These are phyloP conservation scores for Halotydeus destructor DNA, from an alignment of 1,140 invertebrate genomes.

Conservation along the genomic window DNA sequence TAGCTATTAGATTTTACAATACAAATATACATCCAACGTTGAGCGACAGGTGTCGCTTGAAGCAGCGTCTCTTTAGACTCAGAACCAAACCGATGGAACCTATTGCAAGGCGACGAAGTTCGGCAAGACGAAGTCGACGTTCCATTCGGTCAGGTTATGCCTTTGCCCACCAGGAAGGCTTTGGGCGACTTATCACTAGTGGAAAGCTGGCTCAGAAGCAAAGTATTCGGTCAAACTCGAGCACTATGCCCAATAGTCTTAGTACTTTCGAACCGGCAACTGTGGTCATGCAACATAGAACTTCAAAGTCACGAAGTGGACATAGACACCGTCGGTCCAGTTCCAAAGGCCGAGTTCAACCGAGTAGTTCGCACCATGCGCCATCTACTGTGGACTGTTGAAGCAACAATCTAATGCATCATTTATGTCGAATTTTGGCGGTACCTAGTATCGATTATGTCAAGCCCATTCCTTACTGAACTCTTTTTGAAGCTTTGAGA, in stretches of 20 bases:
- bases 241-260: slow-evolving; percentile 2
- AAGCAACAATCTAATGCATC: no score
- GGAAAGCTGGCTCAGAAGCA: slow-evolving; percentile 69
- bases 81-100: slow-evolving; percentile 47
- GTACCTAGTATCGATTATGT: no score
- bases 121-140: slow-evolving; percentile 56
- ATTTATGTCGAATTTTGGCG: no score
- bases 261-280: no score
- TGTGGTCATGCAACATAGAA: no score
- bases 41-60: slow-evolving; percentile 67
- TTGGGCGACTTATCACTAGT: slow-evolving; percentile 88
- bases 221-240: slow-evolving; percentile 5
- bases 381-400: no score
- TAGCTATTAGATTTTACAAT: slow-evolving; percentile 82
- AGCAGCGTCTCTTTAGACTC: slow-evolving; percentile 36
- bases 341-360: no score
- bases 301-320: no score
- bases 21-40: slow-evolving; percentile 69
- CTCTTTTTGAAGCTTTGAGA: no score
- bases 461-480: no score
- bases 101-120: slow-evolving; percentile 51
- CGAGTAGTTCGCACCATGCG: no score
- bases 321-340: no score
- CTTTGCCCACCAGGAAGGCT: slow-evolving; percentile 91
- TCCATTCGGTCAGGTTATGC: slow-evolving; percentile 92